These are phyloP conservation scores for Scaptomyza pallida DNA, from an alignment of 1,140 invertebrate species.

Conservation along the genomic window DNA sequence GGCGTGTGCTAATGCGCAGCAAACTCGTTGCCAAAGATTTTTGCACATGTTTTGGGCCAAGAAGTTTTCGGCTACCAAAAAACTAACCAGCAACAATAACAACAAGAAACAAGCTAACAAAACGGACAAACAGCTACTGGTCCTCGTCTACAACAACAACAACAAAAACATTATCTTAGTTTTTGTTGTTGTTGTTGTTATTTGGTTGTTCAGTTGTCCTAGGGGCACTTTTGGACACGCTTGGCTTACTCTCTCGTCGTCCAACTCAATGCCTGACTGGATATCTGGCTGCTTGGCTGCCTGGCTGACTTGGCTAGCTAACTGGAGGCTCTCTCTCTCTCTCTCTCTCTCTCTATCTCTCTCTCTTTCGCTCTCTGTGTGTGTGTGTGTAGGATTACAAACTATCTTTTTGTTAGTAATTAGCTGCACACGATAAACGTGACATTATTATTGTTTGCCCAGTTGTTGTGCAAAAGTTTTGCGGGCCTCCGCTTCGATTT, in stretches of 20 bases:
- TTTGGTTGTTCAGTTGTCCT: slow-evolving; percentile 50
- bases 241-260: slow-evolving; percentile 55
- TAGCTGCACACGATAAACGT: slow-evolving; percentile 82
- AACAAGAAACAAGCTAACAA: slow-evolving; percentile 30
- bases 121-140: slow-evolving; percentile 56
- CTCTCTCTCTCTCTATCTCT: too few relatives aligned
- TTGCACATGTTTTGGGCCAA: slow-evolving; percentile 77
- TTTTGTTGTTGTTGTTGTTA: slow-evolving; percentile 21
- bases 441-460: slow-evolving; percentile 81
- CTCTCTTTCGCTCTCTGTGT: too few relatives aligned
- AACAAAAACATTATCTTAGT: slow-evolving; percentile 28
- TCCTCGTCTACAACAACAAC: slow-evolving; percentile 39
- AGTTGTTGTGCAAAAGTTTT: slow-evolving; percentile 71
- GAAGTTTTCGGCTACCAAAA: slow-evolving; percentile 44
- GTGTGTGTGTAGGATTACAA: slow-evolving; percentile 79
- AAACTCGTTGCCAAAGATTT: slow-evolving; percentile 68
- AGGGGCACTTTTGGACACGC: slow-evolving; percentile 71
- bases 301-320: slow-evolving; percentile 11
- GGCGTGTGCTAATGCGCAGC: slow-evolving; percentile 75
- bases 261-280: slow-evolving; percentile 20
- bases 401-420: slow-evolving; percentile 83
- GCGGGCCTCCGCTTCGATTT: slow-evolving; percentile 29
- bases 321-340: background rate
- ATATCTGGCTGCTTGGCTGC: slow-evolving; percentile 25
- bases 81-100: slow-evolving; percentile 37